Base-by-base conservation (phyloP, 2,888 invertebrate species). In the Luperina nickerlii region DNA sequence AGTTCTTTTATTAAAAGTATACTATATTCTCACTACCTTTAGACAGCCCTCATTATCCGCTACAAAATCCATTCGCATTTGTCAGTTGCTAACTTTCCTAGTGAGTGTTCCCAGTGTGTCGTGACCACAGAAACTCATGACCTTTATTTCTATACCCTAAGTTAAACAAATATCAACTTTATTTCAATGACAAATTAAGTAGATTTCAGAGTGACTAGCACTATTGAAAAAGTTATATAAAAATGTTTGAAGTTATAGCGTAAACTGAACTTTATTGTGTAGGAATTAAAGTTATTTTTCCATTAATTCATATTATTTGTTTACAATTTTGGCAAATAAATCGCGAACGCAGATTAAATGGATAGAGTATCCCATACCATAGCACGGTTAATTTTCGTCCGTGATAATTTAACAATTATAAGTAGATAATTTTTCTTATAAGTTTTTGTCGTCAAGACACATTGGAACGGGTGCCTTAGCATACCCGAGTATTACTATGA, bases 21-120 rank as follows among this genome's bases (percentile, higher is more conserved):
- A 85, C 65, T 45, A 38, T 82, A 85, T 62, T 82, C 82, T 82
- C 82, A 82, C 82, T 82, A 82, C 81, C 81, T 65, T 48, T 80
- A 85, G 73, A 85, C 82, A 81, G 82, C 86, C 82, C 81, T 82
- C 85, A 84, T 67, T 62, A n/a, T 80, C 86, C 85, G 81, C 81
- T 85, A 85, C 68, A 70, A 69, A 67, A 79, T 68, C 71, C 80
- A 48, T 72, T n/a, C 54, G 57, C 65, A 57, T 63, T 57, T 57
- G 79, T 84, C 81, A 70, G 32, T 84, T 54, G 38, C 62, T 81
- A 48, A 76, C 45, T 18, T 79, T 66, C 60, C 51, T 51, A 79
- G 79, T 66, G 48, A 84, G 65, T 69, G 27, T 70, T 54, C 27
- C 79, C 84, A 84, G 24, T 54, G 79, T 48, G 45, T 42, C 79